Base-by-base conservation (phyloP, 2,888 invertebrate species). In the Macrosiphum euphorbiae region DNA sequence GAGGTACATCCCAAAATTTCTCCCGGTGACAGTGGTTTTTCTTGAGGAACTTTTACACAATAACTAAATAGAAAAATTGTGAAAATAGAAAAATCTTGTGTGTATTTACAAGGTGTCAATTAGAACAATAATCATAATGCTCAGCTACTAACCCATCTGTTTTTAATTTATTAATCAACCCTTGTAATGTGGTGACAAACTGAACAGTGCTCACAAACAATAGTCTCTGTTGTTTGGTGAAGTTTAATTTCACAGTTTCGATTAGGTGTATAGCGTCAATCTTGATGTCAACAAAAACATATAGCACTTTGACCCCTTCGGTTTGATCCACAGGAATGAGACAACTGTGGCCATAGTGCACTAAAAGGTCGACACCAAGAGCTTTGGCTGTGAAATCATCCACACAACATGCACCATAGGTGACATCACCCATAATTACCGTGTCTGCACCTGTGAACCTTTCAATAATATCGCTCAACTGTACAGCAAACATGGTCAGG, bases 291-390 rank as follows among this genome's bases (percentile, higher is more conserved):
- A 99, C 99, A 96, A 99, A 99, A 95, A 99, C 97, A 96, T 99
- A 99, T 93, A 99, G 96, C 95, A 99, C 98, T 96, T 98, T 98
- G 92, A 99, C 98, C 93, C 97, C 98, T 95, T 96, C 96, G 24
- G 98, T 98, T 96, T 97, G 97, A 96, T 98, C 98, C 87, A 98
- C 97, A 2, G 99, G 99, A 95, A 99, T 97, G 92, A 98, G 97
- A 96, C 99, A 99, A 95, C 99, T 99, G 96, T 99, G 99, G 1
- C 99, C 99, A 96, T 99, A 99, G 96, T 99, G 99, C 58, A 99
- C 97, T 95, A 99, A 96, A 47, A 99, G 96, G 95, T 99, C 98
- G 20, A 98, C 98, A 26, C 98, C 98, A 61, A 99, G 96, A 0
- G 99, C 98, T 95, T 97, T 97, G 0, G 99, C 99, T 0, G 99